phyloP scores from a whole-genome alignment of 2,113 vertebrate genomes.

The Fukomys damarensis region DNA sequence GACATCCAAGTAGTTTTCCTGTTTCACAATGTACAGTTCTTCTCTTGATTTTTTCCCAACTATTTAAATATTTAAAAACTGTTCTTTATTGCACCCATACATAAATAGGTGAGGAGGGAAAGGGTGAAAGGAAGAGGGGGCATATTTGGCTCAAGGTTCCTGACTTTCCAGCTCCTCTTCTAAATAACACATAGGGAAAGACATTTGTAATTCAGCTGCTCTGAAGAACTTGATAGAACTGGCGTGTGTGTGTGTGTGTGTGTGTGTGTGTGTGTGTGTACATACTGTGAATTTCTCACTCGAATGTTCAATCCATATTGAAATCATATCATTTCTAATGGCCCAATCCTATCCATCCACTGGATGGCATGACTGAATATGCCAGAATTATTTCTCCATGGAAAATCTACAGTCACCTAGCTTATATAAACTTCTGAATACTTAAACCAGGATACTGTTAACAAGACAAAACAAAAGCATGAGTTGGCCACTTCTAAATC shows the following conservation, averaged over 20 bases:
- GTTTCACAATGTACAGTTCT: not conserved
- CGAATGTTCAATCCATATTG: not conserved
- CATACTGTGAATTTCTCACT: not conserved
- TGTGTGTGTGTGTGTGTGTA: not conserved
- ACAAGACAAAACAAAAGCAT: not conserved
- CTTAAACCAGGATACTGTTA: not conserved
- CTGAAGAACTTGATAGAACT: not conserved
- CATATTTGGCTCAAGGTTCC: not conserved
- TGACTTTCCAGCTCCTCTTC: not conserved
- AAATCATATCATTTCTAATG: not conserved
- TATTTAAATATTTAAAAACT: conserved; percentile 24
- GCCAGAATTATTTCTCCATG: not conserved
- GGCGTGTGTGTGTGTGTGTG: not conserved
- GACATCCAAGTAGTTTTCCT: not conserved
- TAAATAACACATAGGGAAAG: not conserved
- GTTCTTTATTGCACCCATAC: not conserved
- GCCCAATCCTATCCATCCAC: not conserved
- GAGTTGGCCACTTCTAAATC: not conserved
- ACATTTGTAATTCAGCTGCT: not conserved
- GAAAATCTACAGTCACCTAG: not conserved
- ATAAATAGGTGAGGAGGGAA: not conserved
- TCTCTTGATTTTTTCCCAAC: not conserved
- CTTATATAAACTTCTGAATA: not conserved
- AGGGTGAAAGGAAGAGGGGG: not conserved
- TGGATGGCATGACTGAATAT: not conserved